Evolutionary conservation across 2,113 vertebrate species (phyloP).

Genomic region (Urocynchramus pylzowi): DNA sequence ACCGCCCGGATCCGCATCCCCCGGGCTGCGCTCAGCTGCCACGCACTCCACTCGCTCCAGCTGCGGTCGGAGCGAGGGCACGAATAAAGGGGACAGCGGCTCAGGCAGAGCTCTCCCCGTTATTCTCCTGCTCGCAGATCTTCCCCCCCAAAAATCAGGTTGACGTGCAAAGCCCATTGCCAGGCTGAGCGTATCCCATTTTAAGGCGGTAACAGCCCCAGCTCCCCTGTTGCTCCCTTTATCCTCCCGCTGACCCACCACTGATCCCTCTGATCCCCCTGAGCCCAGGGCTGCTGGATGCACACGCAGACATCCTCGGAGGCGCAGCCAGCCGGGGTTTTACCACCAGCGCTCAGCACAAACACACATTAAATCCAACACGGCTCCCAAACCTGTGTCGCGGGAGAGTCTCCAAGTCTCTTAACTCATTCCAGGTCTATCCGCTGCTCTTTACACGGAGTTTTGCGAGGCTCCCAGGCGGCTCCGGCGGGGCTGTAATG

Average conservation of each 20-base stretch:
- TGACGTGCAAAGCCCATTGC: neutral
- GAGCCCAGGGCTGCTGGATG: neutral
- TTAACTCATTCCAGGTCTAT: neutral
- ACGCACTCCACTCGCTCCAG: neutral
- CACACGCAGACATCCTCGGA: fast-evolving
- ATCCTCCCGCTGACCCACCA: neutral
- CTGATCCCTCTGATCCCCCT: neutral
- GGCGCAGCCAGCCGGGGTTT: neutral
- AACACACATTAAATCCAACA: neutral
- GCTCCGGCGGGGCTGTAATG: neutral
- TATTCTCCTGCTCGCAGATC: neutral
- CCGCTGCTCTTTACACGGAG: neutral
- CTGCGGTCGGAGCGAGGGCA: neutral
- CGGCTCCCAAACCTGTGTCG: neutral
- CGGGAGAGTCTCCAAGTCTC: neutral
- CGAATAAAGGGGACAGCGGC: neutral
- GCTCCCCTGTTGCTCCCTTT: neutral
- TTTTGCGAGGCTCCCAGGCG: neutral
- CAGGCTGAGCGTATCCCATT: neutral
- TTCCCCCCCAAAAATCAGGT: neutral
- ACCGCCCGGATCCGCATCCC: neutral
- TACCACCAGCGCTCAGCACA: neutral
- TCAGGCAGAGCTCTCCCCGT: neutral
- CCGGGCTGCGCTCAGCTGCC: neutral
- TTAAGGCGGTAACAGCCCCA: neutral